Evolutionary conservation across 35 echinoderm and acorn worm species (phyloP).

Genomic region (Eucidaris tribuloides): DNA sequence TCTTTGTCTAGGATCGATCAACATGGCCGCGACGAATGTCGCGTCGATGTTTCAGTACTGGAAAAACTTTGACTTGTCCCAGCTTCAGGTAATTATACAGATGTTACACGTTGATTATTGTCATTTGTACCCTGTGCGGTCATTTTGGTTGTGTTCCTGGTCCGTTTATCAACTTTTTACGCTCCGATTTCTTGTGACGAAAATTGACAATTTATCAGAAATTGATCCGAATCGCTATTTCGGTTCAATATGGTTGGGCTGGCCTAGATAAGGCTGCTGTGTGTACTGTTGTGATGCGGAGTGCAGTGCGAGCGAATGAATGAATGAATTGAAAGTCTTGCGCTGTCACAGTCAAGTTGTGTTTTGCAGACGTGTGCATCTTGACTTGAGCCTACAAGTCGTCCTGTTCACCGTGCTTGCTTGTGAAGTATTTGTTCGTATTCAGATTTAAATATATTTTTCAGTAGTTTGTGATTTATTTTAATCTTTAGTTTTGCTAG

Average conservation of each 20-base stretch:
- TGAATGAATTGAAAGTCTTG: no score
- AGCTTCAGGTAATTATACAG: slow-evolving; percentile 81
- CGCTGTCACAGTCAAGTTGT: no score
- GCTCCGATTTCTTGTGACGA: slow-evolving; percentile 23
- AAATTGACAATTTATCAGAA: slow-evolving; percentile 76
- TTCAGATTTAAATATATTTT: no score
- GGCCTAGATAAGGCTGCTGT: slow-evolving; percentile 8
- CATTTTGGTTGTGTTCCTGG: background rate
- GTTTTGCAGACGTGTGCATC: no score
- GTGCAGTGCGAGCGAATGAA: no score
- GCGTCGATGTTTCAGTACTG: slow-evolving; percentile 99
- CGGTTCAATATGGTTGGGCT: slow-evolving; percentile 23
- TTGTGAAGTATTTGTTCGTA: no score
- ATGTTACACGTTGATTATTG: background rate
- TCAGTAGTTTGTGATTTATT: no score
- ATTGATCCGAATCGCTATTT: slow-evolving; percentile 53
- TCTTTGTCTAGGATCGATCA: slow-evolving; percentile 80
- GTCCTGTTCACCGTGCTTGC: no score
- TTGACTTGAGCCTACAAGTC: no score
- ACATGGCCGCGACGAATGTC: slow-evolving; percentile 99
- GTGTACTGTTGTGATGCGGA: background rate
- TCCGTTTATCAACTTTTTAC: slow-evolving; percentile 19
- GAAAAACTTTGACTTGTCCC: slow-evolving; percentile 96
- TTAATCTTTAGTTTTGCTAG: no score
- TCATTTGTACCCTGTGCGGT: background rate